These are phyloP conservation scores for Mungos mungo DNA, from an alignment of 2,113 vertebrate genomes.

Conservation along the genomic window DNA sequence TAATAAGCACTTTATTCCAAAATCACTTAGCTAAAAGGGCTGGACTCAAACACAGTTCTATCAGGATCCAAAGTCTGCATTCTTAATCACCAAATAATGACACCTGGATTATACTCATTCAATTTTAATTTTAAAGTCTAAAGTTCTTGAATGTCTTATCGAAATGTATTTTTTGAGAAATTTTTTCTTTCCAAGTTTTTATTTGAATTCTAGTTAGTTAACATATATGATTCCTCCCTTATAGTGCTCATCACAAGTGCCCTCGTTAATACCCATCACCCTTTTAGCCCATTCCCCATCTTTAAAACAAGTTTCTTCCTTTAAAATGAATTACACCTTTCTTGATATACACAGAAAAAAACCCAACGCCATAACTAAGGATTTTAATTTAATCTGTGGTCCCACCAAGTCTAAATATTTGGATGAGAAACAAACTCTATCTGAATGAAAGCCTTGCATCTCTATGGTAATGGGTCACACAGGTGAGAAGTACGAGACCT, in stretches of 20 bases:
- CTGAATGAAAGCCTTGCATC: constrained; percentile 37
- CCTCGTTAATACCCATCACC: too few species aligned
- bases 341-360: constrained; percentile 19
- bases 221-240: too few species aligned
- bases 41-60: neutral
- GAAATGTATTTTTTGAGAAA: neutral
- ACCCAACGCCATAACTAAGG: constrained; percentile 17
- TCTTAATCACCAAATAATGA: neutral
- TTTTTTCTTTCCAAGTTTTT: too few species aligned
- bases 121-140: constrained; percentile 39
- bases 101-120: neutral
- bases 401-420: constrained; percentile 14
- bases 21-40: constrained; percentile 3
- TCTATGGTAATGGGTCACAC: neutral
- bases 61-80: neutral
- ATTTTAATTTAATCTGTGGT: constrained; percentile 24
- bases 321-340: constrained; percentile 44
- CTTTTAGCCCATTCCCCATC: too few species aligned
- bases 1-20: neutral
- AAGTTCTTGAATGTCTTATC: neutral
- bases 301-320: neutral
- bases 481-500: neutral
- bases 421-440: constrained; percentile 31
- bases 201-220: too few species aligned
- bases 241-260: too few species aligned